Evolutionary conservation across 2,888 invertebrate species (phyloP), one percentile per base, ranked within the genome.

Genomic region (Brassicogethes aeneus): DNA sequence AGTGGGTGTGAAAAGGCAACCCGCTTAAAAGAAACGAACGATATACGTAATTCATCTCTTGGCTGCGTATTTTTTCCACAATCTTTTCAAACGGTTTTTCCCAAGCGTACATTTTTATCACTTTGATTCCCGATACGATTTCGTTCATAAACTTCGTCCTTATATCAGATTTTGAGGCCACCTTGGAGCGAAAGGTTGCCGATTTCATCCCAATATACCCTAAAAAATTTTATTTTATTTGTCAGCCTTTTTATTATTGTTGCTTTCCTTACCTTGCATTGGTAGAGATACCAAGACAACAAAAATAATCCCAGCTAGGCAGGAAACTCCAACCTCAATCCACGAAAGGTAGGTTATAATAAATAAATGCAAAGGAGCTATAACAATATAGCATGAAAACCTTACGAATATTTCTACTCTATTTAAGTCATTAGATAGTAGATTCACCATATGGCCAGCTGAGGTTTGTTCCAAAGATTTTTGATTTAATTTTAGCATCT

Each of bases 81-180:
- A 36, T 2, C 3, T 5, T 7, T 7, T 7, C 12, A 17, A 36
- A 36, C 3, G 36, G 36, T 16, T 36, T 36, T 36, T 36, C 36
- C 36, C 36, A 36, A 17, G 36, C 36, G 12, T 36, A 36, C 36
- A 36, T 36, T 36, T 36, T 36, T 16, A 36, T 36, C 17, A 16
- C 16, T 15, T 36, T 8, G 8, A 36, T 36, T 16, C 36, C 36
- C 5, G 3, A 10, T 7, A 36, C 17, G 7, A 36, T 36, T 15
- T 17, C 16, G n/a, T 16, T 36, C 17, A 36, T 36, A 5, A 36
- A 12, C 17, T 36, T 36, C 3, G 17, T 36, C n/a, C 36, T 3
- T 3, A n/a, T 7, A 17, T 36, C 36, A 5, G 17, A 10, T 36
- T 36, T 5, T 13, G 12, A 12, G 7, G 16, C 17, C 3, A 17